Conservation (phyloP, 2,113 vertebrate species). For the Elanoides forficatus region DNA sequence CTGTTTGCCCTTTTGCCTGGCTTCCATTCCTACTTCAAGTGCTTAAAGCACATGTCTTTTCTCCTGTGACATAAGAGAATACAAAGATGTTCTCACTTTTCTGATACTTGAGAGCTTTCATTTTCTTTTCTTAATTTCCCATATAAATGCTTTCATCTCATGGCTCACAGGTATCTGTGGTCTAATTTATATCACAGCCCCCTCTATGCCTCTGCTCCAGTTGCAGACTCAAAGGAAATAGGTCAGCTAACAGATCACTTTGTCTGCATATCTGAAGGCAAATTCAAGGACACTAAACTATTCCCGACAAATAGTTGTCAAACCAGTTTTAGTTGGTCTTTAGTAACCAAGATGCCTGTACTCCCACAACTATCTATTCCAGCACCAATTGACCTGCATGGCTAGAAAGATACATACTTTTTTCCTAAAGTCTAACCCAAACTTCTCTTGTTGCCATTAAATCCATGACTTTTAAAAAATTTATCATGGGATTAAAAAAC, state of each 20-base stretch:
- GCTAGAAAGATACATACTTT: neutral
- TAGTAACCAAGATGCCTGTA: neutral
- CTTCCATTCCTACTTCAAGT: neutral
- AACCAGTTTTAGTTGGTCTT: neutral
- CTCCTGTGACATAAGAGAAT: neutral
- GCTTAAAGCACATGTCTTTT: neutral
- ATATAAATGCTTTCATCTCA: neutral
- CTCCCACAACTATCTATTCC: neutral
- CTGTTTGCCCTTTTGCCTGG: neutral
- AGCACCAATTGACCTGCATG: neutral
- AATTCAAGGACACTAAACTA: neutral
- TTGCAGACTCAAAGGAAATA: neutral
- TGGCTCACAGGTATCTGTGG: neutral
- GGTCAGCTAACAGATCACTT: neutral
- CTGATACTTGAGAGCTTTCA: neutral
- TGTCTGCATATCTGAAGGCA: neutral
- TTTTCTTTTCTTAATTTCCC: neutral
- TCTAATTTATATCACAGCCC: neutral
- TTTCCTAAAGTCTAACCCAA: neutral
- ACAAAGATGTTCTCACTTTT: neutral
- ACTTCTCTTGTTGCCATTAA: neutral
- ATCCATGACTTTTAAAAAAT: neutral
- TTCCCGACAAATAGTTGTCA: neutral
- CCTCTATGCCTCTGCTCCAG: neutral
- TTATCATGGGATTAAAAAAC: neutral